Base-by-base conservation (phyloP, 2,113 vertebrate genomes). In the Electrona antarctica region DNA sequence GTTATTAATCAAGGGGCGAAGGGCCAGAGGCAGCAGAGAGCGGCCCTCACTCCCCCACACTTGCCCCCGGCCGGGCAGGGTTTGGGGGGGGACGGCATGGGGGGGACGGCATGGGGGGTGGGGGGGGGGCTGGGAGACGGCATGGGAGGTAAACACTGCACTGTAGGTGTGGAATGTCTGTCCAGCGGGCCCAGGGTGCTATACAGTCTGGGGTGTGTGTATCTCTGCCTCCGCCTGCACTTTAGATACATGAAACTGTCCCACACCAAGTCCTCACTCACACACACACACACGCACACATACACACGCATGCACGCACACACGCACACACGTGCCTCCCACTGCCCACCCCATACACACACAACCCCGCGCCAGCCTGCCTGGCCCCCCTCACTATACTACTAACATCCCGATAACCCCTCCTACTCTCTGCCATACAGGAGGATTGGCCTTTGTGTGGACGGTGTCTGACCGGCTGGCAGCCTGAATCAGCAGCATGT, bases 1-100 rank as follows among this genome's bases (percentile, higher is more conserved):
- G 76, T 74, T 88, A 83, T 88, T 89, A 88, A 90, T 89, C 78
- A 85, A 79, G 41, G 46, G 80, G 29, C 41, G 80, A 46, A 73
- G 67, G 64, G 62, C 58, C 62, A 47, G 50, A 77, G 65, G 70
- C 72, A 74, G 73, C 63, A 54, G 64, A 71, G 55, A 41, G 69
- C 69, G 58, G 58, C 56, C 68, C 77, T 66, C 71, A 47, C 64
- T 68, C 64, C 59, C 60, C 71, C 58, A 63, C 73, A 82, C 79
- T 79, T 71, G 62, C 77, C 65, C 51, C 59, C 50, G 49, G 10
- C 45, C n/a, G 1, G 0, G 33, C 33, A 41, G 33, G 60, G 64
- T 74, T 64, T 33, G 51, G 12, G 78, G 70, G 13, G 11, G 61
- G 21, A n/a, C n/a, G n/a, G n/a, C n/a, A n/a, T n/a, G 63, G 61